Percentiles rank a stretch among this genome's conserved stretches.
Evolutionary conservation across 2,888 invertebrate species (phyloP).

Genomic region (Epiblema foenella): DNA sequence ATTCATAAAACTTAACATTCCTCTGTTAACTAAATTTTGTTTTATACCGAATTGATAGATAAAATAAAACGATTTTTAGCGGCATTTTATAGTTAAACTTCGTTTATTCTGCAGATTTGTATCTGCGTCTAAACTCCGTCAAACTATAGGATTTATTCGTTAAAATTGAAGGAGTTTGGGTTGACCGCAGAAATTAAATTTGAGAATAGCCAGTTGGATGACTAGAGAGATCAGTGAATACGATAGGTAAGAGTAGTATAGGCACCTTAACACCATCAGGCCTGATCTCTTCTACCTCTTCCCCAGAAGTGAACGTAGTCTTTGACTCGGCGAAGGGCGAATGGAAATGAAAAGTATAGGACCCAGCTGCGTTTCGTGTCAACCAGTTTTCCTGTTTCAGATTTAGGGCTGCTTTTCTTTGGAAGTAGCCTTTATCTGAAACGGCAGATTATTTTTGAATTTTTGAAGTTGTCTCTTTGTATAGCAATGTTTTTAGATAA

Average conservation of each 20-base stretch:
- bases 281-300: constrained; percentile 67
- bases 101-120: too few species aligned
- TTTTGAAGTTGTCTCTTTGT: background rate
- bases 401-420: constrained; percentile 57
- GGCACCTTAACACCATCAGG: constrained; percentile 68
- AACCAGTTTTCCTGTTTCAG: constrained; percentile 58
- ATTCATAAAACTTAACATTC: too few species aligned
- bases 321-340: constrained; percentile 52
- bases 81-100: too few species aligned
- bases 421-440: constrained; percentile 56
- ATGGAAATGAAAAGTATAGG: constrained; percentile 55
- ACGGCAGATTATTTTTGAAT: background rate
- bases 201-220: too few species aligned
- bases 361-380: constrained; percentile 56
- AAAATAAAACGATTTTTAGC: too few species aligned
- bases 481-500: background rate
- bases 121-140: too few species aligned
- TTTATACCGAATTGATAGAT: too few species aligned
- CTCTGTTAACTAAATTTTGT: too few species aligned
- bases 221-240: too few species aligned
- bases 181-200: too few species aligned
- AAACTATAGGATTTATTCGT: too few species aligned
- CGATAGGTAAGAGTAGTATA: background rate
- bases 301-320: constrained; percentile 59
- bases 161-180: too few species aligned